phyloP scores from a whole-genome alignment of 2,888 invertebrate species.

The Anoncus sp. region DNA sequence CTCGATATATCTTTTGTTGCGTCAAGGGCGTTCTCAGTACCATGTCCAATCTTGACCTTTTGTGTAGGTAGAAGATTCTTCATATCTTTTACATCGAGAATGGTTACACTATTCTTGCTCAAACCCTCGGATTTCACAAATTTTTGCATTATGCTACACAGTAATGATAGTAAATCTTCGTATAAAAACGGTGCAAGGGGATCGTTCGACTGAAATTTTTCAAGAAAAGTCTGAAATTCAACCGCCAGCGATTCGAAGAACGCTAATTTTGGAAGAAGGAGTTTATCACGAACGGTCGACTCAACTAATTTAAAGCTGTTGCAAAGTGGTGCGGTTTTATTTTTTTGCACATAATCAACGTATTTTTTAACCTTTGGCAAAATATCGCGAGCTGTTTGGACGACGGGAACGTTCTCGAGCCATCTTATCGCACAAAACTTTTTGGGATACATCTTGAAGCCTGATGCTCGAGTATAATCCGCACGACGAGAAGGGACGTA shows the following conservation, averaged over 20 bases:
- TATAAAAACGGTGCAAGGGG: slow-evolving; percentile 1
- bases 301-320: slow-evolving; percentile 14
- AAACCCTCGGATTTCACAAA: slow-evolving; percentile 8
- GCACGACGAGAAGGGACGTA: slow-evolving; percentile 45
- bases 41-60: not conserved
- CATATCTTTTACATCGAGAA: not conserved
- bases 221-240: not conserved
- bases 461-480: slow-evolving; percentile 48
- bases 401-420: slow-evolving; percentile 54
- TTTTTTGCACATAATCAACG: slow-evolving; percentile 23
- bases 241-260: slow-evolving; percentile 18
- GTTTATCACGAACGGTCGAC: not conserved
- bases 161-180: not conserved
- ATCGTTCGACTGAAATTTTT: not conserved
- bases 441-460: slow-evolving; percentile 36
- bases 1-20: not conserved
- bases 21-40: not conserved
- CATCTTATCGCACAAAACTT: slow-evolving; percentile 59
- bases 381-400: slow-evolving; percentile 37
- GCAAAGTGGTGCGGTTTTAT: slow-evolving; percentile 22
- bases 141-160: not conserved
- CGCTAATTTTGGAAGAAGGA: slow-evolving; percentile 1
- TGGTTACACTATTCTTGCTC: not conserved
- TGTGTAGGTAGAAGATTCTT: not conserved
- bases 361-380: slow-evolving; percentile 39